These are phyloP conservation scores for Marronus borbonicus DNA, from an alignment of 2,888 invertebrate species.

Conservation along the genomic window DNA sequence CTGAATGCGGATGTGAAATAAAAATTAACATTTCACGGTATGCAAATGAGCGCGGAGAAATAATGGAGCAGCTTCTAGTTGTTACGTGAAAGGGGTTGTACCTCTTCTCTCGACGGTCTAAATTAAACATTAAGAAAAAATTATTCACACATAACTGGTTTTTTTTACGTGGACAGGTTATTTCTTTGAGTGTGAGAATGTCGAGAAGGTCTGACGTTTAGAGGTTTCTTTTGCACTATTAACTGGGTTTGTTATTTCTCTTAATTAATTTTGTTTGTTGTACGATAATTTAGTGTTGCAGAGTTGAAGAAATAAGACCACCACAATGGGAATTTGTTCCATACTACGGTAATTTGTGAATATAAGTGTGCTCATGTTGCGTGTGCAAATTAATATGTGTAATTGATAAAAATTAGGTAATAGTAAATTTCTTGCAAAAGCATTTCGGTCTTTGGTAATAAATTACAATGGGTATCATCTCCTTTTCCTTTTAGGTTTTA, in stretches of 20 bases:
- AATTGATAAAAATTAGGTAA: no score
- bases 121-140: constrained; percentile 46
- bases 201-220: constrained; percentile 10
- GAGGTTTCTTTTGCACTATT: not conserved
- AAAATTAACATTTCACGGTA: constrained; percentile 64
- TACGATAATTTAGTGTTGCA: no score
- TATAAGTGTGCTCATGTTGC: no score
- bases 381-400: no score
- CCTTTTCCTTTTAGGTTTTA: no score
- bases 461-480: no score
- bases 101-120: constrained; percentile 22
- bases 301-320: no score
- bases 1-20: constrained; percentile 62
- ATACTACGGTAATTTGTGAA: no score
- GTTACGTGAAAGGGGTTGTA: constrained; percentile 55
- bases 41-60: constrained; percentile 64
- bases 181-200: constrained; percentile 45
- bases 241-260: constrained; percentile 12
- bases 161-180: constrained; percentile 39
- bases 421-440: no score
- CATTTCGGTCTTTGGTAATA: no score
- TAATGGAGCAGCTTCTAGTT: constrained; percentile 59
- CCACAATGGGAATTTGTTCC: no score
- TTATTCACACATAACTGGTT: constrained; percentile 46
- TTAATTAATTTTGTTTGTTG: constrained; percentile 7